Conservation (phyloP, 2,797 vertebrate genomes). For the Hydrophis major region DNA sequence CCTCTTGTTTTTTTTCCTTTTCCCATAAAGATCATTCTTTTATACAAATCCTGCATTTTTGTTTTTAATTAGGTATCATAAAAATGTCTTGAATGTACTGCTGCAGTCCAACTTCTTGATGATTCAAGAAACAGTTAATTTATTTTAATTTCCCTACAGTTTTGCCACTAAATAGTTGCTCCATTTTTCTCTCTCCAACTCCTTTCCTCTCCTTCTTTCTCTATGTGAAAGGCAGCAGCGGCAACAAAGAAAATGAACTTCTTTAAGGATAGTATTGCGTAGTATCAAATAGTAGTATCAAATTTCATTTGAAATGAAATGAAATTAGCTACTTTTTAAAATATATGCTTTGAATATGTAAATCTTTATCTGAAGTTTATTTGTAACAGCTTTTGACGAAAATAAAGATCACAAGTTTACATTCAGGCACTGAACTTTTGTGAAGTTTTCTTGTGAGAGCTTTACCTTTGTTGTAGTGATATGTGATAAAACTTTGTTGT, state of each 20-base stretch:
- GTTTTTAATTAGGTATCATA: conserved; percentile 55
- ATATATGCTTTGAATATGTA: conserved; percentile 62
- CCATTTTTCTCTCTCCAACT: accelerated
- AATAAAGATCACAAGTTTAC: conserved; percentile 56
- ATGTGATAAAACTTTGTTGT: conserved; percentile 7
- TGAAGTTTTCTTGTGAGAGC: conserved; percentile 33
- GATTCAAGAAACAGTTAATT: conserved; percentile 47
- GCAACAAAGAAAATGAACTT: conserved; percentile 32
- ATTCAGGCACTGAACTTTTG: conserved; percentile 33
- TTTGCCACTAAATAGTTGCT: conserved; percentile 35
- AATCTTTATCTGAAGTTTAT: conserved; percentile 69
- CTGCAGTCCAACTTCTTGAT: conserved; percentile 50
- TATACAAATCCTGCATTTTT: conserved; percentile 44
- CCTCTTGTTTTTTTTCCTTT: conserved; percentile 54
- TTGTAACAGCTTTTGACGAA: conserved; percentile 56
- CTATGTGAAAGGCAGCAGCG: conserved; percentile 26
- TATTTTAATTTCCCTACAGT: conserved; percentile 56
- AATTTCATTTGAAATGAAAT: conserved; percentile 36
- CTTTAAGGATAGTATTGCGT: conserved; percentile 53
- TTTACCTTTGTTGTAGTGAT: conserved; percentile 44
- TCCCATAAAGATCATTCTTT: conserved; percentile 53
- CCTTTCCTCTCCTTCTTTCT: not conserved
- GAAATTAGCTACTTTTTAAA: conserved; percentile 59
- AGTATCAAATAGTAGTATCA: no score
- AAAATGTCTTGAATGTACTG: conserved; percentile 54